Evolutionary conservation across 2,113 vertebrate species (phyloP).

Genomic region (Ailuropoda melanoleuca): DNA sequence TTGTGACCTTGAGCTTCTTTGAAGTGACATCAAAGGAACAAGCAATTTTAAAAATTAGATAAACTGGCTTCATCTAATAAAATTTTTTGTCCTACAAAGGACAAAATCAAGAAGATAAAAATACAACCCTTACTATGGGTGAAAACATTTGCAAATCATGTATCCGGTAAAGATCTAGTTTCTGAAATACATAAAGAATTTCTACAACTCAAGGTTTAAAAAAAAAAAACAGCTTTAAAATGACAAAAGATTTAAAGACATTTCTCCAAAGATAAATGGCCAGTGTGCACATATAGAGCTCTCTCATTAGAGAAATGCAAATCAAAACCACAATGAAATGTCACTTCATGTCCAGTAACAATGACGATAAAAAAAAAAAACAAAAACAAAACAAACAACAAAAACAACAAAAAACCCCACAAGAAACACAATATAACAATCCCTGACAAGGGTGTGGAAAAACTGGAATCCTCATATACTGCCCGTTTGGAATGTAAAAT

Average conservation of each 20-base stretch:
- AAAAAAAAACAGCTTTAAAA: not conserved
- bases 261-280: not conserved
- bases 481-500: not conserved
- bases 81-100: not conserved
- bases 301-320: not conserved
- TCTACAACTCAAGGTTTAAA: not conserved
- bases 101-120: not conserved
- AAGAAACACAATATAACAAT: not conserved
- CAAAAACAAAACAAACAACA: not conserved
- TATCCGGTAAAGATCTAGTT: not conserved
- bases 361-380: not conserved
- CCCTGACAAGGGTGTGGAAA: not conserved
- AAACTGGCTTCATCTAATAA: not conserved
- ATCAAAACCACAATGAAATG: not conserved
- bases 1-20: not conserved
- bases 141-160: not conserved
- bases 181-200: not conserved
- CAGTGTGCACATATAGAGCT: not conserved
- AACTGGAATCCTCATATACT: not conserved
- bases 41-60: not conserved
- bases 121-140: not conserved
- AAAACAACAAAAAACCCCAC: not conserved
- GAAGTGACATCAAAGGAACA: not conserved
- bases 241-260: not conserved
- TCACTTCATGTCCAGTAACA: not conserved